phyloP scores from a whole-genome alignment of 2,113 vertebrate species.

The Etheostoma spectabile region DNA sequence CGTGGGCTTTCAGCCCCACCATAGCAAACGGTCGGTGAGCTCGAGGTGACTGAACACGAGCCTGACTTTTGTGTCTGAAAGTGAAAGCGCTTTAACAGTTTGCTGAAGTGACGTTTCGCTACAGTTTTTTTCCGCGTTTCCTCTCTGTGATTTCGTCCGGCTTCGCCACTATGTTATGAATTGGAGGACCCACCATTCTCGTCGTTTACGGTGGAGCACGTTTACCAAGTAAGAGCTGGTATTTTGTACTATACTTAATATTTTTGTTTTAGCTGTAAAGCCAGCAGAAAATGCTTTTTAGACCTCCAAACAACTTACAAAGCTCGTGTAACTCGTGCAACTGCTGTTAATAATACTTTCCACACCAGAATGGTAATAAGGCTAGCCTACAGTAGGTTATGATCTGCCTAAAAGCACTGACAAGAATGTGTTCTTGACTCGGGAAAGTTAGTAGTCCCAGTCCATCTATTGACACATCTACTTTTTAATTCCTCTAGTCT shows the following conservation, averaged over 20 bases:
- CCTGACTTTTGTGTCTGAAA: slow-evolving; percentile 10
- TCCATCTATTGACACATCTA: background rate
- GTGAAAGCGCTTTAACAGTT: slow-evolving; percentile 51
- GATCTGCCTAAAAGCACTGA: too few species aligned
- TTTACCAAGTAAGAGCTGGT: slow-evolving; percentile 59
- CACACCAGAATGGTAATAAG: background rate
- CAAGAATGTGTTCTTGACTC: background rate
- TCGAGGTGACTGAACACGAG: background rate
- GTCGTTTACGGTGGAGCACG: background rate
- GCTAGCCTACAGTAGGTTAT: background rate
- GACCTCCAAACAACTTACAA: background rate
- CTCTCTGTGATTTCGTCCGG: background rate
- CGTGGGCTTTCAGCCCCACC: background rate
- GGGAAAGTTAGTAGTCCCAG: background rate
- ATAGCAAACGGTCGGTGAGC: background rate
- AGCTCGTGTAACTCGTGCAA: background rate
- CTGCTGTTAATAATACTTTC: background rate
- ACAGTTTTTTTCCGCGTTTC: background rate
- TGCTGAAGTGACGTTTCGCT: background rate
- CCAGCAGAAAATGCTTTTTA: background rate
- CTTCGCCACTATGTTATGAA: background rate
- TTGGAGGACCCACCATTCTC: background rate
- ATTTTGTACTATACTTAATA: too few species aligned
- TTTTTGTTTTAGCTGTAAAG: too few species aligned
- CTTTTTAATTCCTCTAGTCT: background rate